Evolutionary conservation across 92 coral and sea anemone genomes (phyloP).

Genomic region (Chrysogorgia sp.): DNA sequence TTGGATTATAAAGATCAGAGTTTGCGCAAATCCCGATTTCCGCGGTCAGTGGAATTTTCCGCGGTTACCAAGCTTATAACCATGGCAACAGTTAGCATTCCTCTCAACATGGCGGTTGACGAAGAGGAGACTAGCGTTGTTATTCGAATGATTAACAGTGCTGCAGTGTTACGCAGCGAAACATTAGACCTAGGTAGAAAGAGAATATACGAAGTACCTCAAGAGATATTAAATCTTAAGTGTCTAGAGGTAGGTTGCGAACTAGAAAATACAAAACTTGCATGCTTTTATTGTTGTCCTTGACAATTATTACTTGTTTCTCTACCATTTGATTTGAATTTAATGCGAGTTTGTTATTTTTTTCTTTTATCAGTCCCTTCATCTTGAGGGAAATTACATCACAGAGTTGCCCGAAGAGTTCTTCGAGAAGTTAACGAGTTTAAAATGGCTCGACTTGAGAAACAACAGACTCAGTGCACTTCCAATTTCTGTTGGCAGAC

Average conservation of each 20-base stretch:
- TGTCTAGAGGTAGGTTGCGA: slow-evolving; percentile 77
- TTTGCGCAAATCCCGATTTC: no score
- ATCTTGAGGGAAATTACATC: slow-evolving; percentile 82
- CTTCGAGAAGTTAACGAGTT: slow-evolving; percentile 77
- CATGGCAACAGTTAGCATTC: not conserved
- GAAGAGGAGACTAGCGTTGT: slow-evolving; percentile 65
- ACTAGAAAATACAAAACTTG: not conserved
- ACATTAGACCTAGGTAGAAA: slow-evolving; percentile 84
- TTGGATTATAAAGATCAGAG: no score
- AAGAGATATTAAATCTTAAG: slow-evolving; percentile 71
- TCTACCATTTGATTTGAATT: no score
- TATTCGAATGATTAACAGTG: slow-evolving; percentile 83
- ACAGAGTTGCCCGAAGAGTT: slow-evolving; percentile 74
- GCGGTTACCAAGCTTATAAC: no score
- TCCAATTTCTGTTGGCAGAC: slow-evolving; percentile 77
- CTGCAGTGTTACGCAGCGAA: slow-evolving; percentile 81
- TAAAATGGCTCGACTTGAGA: slow-evolving; percentile 95
- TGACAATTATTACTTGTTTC: no score
- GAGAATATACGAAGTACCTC: slow-evolving; percentile 76
- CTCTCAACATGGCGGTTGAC: slow-evolving; percentile 93
- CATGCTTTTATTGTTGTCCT: no score
- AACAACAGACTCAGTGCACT: slow-evolving; percentile 76
- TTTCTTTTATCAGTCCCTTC: slow-evolving; percentile 69
- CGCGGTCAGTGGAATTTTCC: no score
- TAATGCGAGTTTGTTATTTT: not conserved